Conservation (phyloP, 2,113 vertebrate genomes). For the Otolemur garnettii region DNA sequence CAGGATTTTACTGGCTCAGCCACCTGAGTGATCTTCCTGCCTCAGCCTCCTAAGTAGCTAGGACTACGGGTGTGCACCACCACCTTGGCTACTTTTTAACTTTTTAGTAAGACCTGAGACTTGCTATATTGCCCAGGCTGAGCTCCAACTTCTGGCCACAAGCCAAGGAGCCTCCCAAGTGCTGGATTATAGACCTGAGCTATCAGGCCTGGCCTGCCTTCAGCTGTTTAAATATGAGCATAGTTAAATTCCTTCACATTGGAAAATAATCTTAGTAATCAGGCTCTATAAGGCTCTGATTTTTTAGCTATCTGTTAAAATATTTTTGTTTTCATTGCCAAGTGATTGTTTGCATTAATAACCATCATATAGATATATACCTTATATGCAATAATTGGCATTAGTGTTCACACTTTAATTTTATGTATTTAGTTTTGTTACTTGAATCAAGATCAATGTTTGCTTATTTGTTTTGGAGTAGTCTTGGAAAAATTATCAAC, state of each 20-base stretch:
- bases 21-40: no score
- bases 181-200: no score
- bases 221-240: slow-evolving; percentile 4
- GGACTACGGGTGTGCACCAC: no score
- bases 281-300: not conserved
- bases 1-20: no score
- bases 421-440: slow-evolving; percentile 46
- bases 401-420: slow-evolving; percentile 27
- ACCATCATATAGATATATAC: not conserved
- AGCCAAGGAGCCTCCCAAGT: no score
- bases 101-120: no score
- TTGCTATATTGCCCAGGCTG: no score
- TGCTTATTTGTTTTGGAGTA: slow-evolving; percentile 43
- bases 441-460: not conserved
- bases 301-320: not conserved
- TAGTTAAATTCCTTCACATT: slow-evolving; percentile 29
- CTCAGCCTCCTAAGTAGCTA: no score
- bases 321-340: slow-evolving; percentile 39
- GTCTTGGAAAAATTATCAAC: slow-evolving; percentile 25
- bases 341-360: slow-evolving; percentile 35
- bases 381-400: not conserved
- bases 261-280: not conserved
- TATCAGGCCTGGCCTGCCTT: not conserved
- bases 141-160: no score
- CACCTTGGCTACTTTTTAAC: no score